These are phyloP conservation scores for Acleris laterana DNA, from an alignment of 2,888 invertebrate genomes.

Conservation along the genomic window DNA sequence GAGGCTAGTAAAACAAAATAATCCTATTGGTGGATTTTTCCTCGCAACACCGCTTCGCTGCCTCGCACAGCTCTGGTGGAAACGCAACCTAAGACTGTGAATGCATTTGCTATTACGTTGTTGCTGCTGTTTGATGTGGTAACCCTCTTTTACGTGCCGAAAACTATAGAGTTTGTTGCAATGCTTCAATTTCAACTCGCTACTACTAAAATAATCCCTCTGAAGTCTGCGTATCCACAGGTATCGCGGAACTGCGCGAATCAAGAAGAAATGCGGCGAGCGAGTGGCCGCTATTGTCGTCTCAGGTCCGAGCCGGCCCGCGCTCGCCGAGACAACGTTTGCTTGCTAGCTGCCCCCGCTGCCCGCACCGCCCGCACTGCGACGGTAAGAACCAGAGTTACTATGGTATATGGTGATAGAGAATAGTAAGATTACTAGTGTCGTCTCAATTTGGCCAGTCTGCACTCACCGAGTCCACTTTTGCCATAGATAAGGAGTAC, in stretches of 20 bases:
- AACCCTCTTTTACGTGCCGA: no score
- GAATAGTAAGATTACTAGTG: no score
- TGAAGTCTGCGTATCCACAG: constrained; percentile 70
- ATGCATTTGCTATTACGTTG: no score
- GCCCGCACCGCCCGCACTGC: constrained; percentile 64
- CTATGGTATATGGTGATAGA: no score
- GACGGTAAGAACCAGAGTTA: constrained; percentile 65
- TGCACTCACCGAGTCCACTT: constrained; percentile 68
- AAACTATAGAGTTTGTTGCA: not conserved
- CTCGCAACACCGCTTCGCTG: no score
- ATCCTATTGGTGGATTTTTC: no score
- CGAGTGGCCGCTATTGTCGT: constrained; percentile 75
- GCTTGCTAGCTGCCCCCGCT: constrained; percentile 79
- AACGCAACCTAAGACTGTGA: no score
- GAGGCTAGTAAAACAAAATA: no score
- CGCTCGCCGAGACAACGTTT: constrained; percentile 75
- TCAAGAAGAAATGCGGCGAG: constrained; percentile 76
- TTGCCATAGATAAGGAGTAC: constrained; percentile 58
- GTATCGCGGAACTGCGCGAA: constrained; percentile 78
- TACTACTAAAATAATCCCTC: constrained; percentile 55
- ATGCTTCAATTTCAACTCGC: not conserved
- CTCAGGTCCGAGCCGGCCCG: constrained; percentile 55
- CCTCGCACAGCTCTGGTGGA: no score
- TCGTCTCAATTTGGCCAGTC: constrained; percentile 53
- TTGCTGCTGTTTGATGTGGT: no score